Conservation (phyloP, 2,888 invertebrate species). For the Campaea margaritaria region DNA sequence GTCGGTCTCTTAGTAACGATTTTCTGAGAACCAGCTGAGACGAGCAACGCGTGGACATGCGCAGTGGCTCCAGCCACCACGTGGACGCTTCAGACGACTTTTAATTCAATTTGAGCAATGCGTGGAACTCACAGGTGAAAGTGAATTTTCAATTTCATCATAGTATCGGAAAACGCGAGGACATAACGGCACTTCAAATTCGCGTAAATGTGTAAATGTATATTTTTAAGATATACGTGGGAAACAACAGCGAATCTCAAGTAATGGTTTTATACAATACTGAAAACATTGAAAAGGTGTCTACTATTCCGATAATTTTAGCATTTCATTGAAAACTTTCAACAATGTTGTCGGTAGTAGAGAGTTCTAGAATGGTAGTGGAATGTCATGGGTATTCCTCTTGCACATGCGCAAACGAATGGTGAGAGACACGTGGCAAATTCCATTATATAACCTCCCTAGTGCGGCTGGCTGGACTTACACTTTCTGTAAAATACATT, state of each 20-base stretch:
- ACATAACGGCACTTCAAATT: not conserved
- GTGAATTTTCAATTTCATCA: conserved; percentile 28
- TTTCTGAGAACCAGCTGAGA: conserved; percentile 80
- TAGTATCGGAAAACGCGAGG: conserved; percentile 6
- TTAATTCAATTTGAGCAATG: conserved; percentile 50
- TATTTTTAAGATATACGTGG: no score
- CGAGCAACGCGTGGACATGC: conserved; percentile 66
- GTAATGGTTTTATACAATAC: no score
- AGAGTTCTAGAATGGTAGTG: conserved; percentile 37
- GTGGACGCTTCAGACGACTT: conserved; percentile 59
- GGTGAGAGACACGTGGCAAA: conserved; percentile 72
- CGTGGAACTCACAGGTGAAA: conserved; percentile 42
- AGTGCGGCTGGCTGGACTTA: conserved; percentile 4
- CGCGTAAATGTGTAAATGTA: not conserved
- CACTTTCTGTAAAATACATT: conserved; percentile 1
- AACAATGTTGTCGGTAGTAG: conserved; percentile 12
- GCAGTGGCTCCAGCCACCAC: conserved; percentile 66
- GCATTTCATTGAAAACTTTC: conserved; percentile 9
- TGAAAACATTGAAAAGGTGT: no score
- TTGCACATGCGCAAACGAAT: conserved; percentile 68
- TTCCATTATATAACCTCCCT: conserved; percentile 78
- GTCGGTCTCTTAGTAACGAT: conserved; percentile 71
- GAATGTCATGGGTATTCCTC: conserved; percentile 58
- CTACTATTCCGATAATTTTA: no score
- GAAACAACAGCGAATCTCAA: no score